Evolutionary conservation across 53 echinoderm and acorn worm genomes (phyloP).

Genomic region (Patiria pectinifera): DNA sequence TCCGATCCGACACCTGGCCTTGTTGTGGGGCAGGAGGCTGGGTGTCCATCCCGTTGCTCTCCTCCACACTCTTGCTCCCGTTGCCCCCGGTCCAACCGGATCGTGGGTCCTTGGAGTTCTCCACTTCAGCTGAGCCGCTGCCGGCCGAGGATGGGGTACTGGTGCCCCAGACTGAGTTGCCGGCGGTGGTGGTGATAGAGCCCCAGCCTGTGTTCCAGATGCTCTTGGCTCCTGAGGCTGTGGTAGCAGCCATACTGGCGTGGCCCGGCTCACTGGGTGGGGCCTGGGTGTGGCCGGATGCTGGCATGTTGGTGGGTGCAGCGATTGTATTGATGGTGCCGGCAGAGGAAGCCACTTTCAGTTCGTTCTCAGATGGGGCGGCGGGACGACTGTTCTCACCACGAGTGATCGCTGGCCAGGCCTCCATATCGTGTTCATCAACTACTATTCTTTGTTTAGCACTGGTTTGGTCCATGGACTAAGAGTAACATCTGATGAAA

Average conservation of each 20-base stretch:
- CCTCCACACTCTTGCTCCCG: conserved; percentile 33
- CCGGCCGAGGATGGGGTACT: background rate
- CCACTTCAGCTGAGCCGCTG: conserved; percentile 1
- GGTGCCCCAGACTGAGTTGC: conserved; percentile 50
- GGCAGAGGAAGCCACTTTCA: conserved; percentile 33
- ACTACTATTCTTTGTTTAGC: conserved; percentile 72
- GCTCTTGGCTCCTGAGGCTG: conserved; percentile 15
- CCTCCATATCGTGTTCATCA: conserved; percentile 78
- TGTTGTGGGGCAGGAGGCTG: conserved; percentile 31
- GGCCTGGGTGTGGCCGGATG: conserved; percentile 52
- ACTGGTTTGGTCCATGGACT: conserved; percentile 70
- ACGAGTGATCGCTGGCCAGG: conserved; percentile 74
- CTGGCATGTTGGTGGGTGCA: conserved; percentile 50
- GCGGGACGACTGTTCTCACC: conserved; percentile 23
- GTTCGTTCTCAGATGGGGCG: conserved; percentile 53
- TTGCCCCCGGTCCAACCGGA: conserved; percentile 37
- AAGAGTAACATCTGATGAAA: conserved; percentile 44
- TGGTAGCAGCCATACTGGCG: conserved; percentile 21
- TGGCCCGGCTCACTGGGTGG: conserved; percentile 51
- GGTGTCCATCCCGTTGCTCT: conserved; percentile 56
- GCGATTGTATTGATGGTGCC: conserved; percentile 26
- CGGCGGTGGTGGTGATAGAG: conserved; percentile 65
- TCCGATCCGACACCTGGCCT: conserved; percentile 36
- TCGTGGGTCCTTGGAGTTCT: conserved; percentile 28
- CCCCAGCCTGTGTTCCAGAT: conserved; percentile 76